Percentiles rank a stretch among this genome's conserved stretches.
Evolutionary conservation across 2,113 vertebrate species (phyloP).

Genomic region (Todiramphus chloris): DNA sequence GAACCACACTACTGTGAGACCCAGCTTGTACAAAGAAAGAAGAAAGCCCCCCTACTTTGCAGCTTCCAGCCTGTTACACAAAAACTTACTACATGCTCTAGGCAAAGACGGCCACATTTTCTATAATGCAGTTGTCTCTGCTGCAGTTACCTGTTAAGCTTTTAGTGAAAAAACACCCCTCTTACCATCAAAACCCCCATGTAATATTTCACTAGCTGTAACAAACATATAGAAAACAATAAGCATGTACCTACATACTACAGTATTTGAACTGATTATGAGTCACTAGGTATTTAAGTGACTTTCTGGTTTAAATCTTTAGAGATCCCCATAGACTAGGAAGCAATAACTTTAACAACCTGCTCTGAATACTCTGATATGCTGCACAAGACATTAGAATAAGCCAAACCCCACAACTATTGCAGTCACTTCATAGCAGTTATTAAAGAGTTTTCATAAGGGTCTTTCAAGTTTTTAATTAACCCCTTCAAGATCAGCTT

Average conservation of each 20-base stretch:
- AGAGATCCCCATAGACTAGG: not conserved
- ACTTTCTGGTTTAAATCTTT: slow-evolving; percentile 13
- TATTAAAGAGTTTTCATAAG: slow-evolving; percentile 33
- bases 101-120: slow-evolving; percentile 3
- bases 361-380: not conserved
- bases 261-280: not conserved
- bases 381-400: not conserved
- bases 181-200: not conserved
- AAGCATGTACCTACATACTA: not conserved
- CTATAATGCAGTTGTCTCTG: not conserved
- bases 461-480: not conserved
- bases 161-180: not conserved
- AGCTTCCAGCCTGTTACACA: not conserved
- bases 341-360: slow-evolving; percentile 20
- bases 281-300: not conserved
- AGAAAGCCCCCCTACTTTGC: not conserved
- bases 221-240: not conserved
- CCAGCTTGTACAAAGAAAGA: not conserved
- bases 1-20: not conserved
- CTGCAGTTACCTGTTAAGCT: not conserved
- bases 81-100: not conserved
- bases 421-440: slow-evolving; percentile 15
- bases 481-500: slow-evolving; percentile 54
- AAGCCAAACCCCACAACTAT: slow-evolving; percentile 27
- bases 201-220: not conserved